Evolutionary conservation across 2,113 vertebrate species (phyloP).

Genomic region (Rhinolophus ferrumequinum): DNA sequence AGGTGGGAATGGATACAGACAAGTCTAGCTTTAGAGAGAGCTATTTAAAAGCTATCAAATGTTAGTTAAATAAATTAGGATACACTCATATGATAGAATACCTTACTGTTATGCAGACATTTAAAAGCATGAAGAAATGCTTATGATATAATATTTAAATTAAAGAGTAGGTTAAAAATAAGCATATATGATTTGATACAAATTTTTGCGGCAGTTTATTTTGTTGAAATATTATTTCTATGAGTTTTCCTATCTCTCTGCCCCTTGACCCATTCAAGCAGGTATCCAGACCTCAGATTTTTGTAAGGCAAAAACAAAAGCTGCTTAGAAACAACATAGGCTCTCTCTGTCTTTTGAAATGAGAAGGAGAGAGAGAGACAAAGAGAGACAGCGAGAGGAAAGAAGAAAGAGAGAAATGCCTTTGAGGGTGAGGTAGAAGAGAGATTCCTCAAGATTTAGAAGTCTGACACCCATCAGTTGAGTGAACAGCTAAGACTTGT

Average conservation of each 20-base stretch:
- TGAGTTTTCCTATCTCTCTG: neutral
- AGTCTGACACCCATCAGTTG: neutral
- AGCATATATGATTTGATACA: slow-evolving; percentile 10
- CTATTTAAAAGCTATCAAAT: slow-evolving; percentile 20
- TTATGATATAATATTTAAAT: neutral
- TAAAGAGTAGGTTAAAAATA: slow-evolving; percentile 8
- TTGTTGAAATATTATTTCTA: slow-evolving; percentile 12
- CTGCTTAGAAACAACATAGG: neutral
- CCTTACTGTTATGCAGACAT: neutral
- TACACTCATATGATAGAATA: neutral
- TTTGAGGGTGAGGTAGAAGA: neutral
- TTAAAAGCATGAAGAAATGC: slow-evolving; percentile 57
- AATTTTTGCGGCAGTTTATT: slow-evolving; percentile 15
- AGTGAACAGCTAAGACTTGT: slow-evolving; percentile 4
- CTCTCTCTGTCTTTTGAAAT: slow-evolving; percentile 7
- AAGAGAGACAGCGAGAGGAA: no score
- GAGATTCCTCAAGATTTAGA: neutral
- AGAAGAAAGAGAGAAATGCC: neutral
- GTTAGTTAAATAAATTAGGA: slow-evolving; percentile 16
- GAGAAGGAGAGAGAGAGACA: neutral
- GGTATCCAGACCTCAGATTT: slow-evolving; percentile 20
- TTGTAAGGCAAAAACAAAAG: neutral
- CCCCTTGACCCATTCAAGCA: neutral
- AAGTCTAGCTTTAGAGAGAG: slow-evolving; percentile 2
- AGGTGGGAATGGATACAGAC: neutral